Evolutionary conservation across 2,113 vertebrate species (phyloP), one percentile per base, ranked within the genome.

Genomic region (Galeopterus variegatus): DNA sequence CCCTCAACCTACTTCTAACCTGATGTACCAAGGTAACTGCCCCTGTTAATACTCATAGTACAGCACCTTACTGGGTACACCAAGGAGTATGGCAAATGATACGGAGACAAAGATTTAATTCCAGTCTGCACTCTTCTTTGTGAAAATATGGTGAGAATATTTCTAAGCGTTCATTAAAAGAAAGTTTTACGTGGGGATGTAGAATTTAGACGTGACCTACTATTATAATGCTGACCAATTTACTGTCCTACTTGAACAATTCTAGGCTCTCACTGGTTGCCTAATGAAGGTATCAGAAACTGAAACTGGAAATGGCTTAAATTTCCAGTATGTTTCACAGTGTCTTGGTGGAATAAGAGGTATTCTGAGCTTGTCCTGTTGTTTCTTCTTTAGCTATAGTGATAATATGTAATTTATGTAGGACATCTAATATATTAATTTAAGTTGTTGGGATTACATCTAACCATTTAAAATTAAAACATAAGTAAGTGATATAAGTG

Each of bases 391-490:
- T 69, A 93, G 54, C 93, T 90, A 31, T 19, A 75, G 45, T 93
- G 9, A 79, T 77, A 67, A 23, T 89, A 76, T 93, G 24, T 93
- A 41, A 41, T 88, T 94, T 97, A 79, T 88, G 26, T 96, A 84
- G n/a, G 52, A 87, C 76, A 60, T 82, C 50, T 88, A 93, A 41
- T 93, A 64, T 67, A 85, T 88, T 91, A 79, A 90, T 88, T 36
- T 75, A 73, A 88, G 19, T 97, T 80, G 50, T 86, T 92, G 24
- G 15, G 28, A 75, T 96, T 95, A 54, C 15, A 92, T n/a, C 24
- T 82, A 77, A 77, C 76, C 69, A 93, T 76, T 88, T 95, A 48
- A 24, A 93, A 93, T 87, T 89, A 92, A 96, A 94, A 79, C 92
- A 4, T 60, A 91, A 93, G 19, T 73, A 41, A 41, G 41, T 41